phyloP scores from a whole-genome alignment of 2,113 vertebrate species.

The Gracilinanus agilis region DNA sequence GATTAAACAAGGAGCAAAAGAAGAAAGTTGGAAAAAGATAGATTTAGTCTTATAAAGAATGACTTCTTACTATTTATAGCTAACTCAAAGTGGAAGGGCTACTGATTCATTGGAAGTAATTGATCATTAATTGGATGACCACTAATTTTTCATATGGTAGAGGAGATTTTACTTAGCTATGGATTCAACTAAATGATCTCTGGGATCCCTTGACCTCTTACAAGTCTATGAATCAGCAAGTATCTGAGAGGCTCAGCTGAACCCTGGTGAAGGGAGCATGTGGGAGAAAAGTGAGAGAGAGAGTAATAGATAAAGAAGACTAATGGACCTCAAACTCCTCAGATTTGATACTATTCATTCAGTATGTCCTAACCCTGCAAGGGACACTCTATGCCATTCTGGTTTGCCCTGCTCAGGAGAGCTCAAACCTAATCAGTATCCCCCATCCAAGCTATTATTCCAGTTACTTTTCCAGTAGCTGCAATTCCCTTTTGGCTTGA shows the following conservation, averaged over 20 bases:
- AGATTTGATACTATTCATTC: neutral
- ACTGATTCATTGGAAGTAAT: neutral
- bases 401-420: neutral
- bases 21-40: neutral
- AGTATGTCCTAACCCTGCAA: neutral
- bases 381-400: neutral
- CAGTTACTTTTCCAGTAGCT: neutral
- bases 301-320: neutral
- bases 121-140: neutral
- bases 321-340: neutral
- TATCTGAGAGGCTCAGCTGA: neutral
- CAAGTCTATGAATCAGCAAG: neutral
- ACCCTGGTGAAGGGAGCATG: neutral
- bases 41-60: neutral
- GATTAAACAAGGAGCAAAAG: neutral
- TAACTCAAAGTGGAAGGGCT: neutral
- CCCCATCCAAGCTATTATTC: neutral
- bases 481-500: neutral
- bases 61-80: neutral
- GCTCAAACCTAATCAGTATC: neutral
- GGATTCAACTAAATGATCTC: neutral
- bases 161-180: neutral
- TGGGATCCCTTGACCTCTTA: neutral
- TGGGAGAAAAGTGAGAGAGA: neutral
- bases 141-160: neutral